These are phyloP conservation scores for Rhinichthys klamathensis DNA, from an alignment of 2,113 vertebrate species.

Conservation along the genomic window DNA sequence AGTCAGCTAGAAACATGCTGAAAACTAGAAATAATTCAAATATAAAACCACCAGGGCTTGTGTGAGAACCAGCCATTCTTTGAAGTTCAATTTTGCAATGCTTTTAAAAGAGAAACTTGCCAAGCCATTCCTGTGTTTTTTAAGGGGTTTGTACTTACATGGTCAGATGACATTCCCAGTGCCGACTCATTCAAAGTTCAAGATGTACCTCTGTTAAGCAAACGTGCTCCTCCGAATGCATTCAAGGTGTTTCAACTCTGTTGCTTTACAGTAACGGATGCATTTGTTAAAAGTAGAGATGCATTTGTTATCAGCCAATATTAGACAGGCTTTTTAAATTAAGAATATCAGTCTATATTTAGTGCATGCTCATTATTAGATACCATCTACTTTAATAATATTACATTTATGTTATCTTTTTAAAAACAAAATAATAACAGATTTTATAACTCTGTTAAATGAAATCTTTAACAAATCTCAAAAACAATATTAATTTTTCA, in stretches of 20 bases:
- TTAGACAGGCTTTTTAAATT: not conserved
- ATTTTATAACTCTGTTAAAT: not conserved
- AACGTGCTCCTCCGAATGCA: not conserved
- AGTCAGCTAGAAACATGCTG: constrained; percentile 24
- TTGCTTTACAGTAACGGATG: not conserved
- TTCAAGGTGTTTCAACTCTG: not conserved
- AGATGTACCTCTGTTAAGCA: not conserved
- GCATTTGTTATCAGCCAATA: not conserved
- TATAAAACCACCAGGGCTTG: not conserved
- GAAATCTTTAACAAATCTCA: not conserved
- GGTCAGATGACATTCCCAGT: not conserved
- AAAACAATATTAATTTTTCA: too few species aligned
- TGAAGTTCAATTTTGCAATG: constrained; percentile 18
- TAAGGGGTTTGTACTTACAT: not conserved
- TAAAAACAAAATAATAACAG: too few species aligned
- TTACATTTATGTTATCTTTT: too few species aligned
- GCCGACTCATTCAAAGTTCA: not conserved
- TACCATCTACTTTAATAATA: too few species aligned
- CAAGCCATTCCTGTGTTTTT: not conserved
- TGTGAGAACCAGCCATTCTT: not conserved
- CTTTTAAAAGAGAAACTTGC: not conserved
- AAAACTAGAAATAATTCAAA: constrained; percentile 17
- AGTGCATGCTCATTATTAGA: too few species aligned
- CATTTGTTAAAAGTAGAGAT: not conserved
- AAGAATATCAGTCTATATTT: not conserved